Evolutionary conservation across 2,113 vertebrate species (phyloP), one percentile per base, ranked within the genome.

Genomic region (Chauna torquata): DNA sequence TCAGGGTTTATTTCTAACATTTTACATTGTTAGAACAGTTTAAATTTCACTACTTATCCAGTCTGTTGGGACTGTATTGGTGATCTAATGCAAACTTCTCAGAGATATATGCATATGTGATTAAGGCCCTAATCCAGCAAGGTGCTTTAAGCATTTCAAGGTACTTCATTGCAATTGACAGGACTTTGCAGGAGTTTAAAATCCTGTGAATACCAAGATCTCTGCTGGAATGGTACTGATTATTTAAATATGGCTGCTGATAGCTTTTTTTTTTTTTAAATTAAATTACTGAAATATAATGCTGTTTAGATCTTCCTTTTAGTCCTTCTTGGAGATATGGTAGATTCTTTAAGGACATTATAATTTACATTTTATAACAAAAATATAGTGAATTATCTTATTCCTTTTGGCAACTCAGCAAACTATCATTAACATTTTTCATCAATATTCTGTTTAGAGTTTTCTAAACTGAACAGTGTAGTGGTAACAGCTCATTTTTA

Each of bases 401-500:
- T 97, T 89, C 94, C 89, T 96, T 95, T 97, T 96, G 97, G 88
- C 91, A 97, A 93, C 86, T 93, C 95, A 82, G 92, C 80, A 94
- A 97, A 93, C 74, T 86, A 65, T 97, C 94, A 95, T 98, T 97
- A 97, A 93, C 80, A 86, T 97, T 97, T 98, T 98, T 92, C 92
- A 96, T 97, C 95, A 95, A 89, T 96, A 96, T 96, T 96, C 94
- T 93, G 90, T 97, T 97, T 97, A 97, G 93, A 77, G 78, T 97
- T 98, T 98, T 97, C 89, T 92, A 96, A 98, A 97, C 95, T 83
- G 94, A 96, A 92, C 34, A 36, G 36, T 89, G 79, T 95, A 97
- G 93, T 82, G 93, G 91, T 96, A 97, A 96, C 96, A 98, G 96
- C 93, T 98, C 97, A 94, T 96, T 97, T 98, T 97, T 96, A 97